Percentiles rank a stretch among this genome's conserved stretches.
Conservation (phyloP, 2,888 invertebrate species). For the Megamerina dolium region DNA sequence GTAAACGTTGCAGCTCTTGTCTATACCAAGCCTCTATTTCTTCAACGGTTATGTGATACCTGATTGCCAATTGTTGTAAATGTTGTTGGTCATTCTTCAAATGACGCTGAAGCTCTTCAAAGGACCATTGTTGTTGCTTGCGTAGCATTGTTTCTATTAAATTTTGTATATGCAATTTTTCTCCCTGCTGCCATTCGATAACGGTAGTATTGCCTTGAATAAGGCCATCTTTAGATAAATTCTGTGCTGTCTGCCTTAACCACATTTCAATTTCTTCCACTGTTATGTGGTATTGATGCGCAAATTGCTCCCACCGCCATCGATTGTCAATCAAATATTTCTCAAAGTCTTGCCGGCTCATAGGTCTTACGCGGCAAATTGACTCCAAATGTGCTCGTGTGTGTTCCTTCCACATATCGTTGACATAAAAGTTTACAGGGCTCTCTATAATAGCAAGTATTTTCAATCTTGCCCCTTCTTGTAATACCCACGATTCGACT, state of each 20-base stretch:
- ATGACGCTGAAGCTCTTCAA: conserved; percentile 38
- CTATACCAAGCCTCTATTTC: conserved; percentile 38
- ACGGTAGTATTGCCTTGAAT: conserved; percentile 23
- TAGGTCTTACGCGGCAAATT: conserved; percentile 27
- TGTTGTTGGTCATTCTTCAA: conserved; percentile 31
- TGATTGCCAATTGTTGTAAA: conserved; percentile 27
- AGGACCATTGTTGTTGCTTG: conserved; percentile 35
- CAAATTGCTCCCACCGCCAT: conserved; percentile 31
- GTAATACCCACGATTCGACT: conserved; percentile 41
- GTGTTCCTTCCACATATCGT: conserved; percentile 32
- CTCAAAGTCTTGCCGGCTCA: conserved; percentile 37
- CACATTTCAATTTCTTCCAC: conserved; percentile 38
- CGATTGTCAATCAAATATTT: conserved; percentile 31
- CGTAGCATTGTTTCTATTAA: conserved; percentile 32
- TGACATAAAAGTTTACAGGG: conserved; percentile 18
- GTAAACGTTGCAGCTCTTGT: conserved; percentile 32
- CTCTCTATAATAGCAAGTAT: conserved; percentile 32
- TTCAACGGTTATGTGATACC: conserved; percentile 34
- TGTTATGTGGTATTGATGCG: conserved; percentile 33
- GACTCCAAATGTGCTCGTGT: conserved; percentile 31
- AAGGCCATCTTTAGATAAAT: conserved; percentile 27
- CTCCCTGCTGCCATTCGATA: conserved; percentile 36
- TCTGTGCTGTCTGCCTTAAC: conserved; percentile 29
- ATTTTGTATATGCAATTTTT: conserved; percentile 33
- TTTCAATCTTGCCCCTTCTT: conserved; percentile 37